Evolutionary conservation across 2,113 vertebrate species (phyloP).

Genomic region (Salvelinus fontinalis): DNA sequence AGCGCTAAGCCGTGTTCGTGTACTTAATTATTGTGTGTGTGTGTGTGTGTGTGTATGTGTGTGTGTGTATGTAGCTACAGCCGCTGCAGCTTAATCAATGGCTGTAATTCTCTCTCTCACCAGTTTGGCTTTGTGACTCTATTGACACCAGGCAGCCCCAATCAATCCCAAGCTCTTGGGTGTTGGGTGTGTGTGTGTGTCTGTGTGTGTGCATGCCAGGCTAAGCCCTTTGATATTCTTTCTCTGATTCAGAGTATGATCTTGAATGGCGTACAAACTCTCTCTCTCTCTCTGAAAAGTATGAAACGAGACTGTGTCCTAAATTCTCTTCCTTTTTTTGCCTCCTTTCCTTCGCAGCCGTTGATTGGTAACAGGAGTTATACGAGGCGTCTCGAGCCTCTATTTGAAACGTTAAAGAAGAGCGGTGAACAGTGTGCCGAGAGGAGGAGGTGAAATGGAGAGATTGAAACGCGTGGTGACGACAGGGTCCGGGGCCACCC

Average conservation of each 20-base stretch:
- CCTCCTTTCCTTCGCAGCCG: not conserved
- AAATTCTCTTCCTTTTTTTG: not conserved
- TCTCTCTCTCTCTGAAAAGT: not conserved
- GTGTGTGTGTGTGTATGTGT: not conserved
- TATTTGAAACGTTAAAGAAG: no score
- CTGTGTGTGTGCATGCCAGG: conserved; percentile 22
- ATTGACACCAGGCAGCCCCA: conserved; percentile 5
- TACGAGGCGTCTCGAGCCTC: no score
- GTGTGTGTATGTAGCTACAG: not conserved
- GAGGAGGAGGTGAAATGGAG: not conserved
- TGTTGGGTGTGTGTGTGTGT: conserved; percentile 5
- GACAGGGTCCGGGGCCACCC: no score
- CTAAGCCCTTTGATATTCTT: conserved; percentile 17
- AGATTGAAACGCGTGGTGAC: not conserved
- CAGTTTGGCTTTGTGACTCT: conserved; percentile 24
- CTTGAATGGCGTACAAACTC: conserved; percentile 22
- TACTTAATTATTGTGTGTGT: not conserved
- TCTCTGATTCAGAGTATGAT: no score
- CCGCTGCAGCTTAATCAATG: conserved; percentile 7
- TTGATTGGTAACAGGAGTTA: no score
- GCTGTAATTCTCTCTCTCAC: conserved; percentile 8
- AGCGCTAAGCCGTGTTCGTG: no score
- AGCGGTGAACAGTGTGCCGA: not conserved
- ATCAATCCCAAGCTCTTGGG: conserved; percentile 11
- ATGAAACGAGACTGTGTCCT: not conserved